Percentiles rank a stretch among this genome's conserved stretches.
Conservation (phyloP, 2,888 invertebrate genomes). For the Rhogogaster chlorosoma region DNA sequence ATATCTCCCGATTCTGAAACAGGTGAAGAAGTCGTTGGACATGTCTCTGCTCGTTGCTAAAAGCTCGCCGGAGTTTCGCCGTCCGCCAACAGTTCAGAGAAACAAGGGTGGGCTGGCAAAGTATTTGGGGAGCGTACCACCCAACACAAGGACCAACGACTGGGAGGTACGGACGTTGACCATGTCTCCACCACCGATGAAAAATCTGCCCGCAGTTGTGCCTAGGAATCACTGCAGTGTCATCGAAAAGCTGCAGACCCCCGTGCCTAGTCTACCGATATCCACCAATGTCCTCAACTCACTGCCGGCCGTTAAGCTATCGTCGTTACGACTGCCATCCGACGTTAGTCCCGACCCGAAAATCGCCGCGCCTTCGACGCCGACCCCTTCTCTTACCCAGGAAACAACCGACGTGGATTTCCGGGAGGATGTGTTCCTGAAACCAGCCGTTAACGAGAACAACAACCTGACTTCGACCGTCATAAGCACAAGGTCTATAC, state of each 20-base stretch:
- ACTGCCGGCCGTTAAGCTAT: conserved; percentile 70
- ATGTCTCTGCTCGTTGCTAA: conserved; percentile 74
- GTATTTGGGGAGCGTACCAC: conserved; percentile 64
- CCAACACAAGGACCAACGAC: conserved; percentile 65
- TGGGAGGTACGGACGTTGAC: conserved; percentile 70
- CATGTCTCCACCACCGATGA: conserved; percentile 75
- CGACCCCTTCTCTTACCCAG: conserved; percentile 56
- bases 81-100: conserved; percentile 74
- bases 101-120: conserved; percentile 74
- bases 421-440: conserved; percentile 54
- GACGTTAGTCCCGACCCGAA: conserved; percentile 68
- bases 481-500: conserved; percentile 30
- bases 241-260: conserved; percentile 80
- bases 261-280: conserved; percentile 78
- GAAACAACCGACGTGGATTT: conserved; percentile 50
- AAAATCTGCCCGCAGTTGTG: conserved; percentile 77
- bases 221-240: conserved; percentile 79
- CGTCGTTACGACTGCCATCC: conserved; percentile 65
- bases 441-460: conserved; percentile 72
- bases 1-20: neutral
- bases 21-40: conserved; percentile 59
- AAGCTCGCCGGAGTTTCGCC: conserved; percentile 73
- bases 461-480: conserved; percentile 69
- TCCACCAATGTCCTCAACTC: conserved; percentile 69
- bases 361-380: conserved; percentile 58